Evolutionary conservation across 2,113 vertebrate genomes (phyloP).

Genomic region (Perccottus glenii): DNA sequence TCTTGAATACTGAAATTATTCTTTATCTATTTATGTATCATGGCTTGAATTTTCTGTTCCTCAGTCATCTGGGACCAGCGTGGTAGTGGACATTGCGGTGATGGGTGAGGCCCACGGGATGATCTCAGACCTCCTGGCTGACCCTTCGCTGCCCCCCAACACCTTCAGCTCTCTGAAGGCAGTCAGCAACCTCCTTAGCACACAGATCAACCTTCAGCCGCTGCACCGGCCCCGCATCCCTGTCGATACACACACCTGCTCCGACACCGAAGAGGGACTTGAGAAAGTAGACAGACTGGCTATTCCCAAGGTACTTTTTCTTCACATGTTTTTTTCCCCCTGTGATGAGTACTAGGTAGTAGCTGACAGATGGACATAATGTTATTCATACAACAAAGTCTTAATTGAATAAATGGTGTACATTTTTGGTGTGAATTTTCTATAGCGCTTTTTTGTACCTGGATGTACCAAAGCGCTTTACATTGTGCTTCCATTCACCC

Average conservation of each 20-base stretch:
- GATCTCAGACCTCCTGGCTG: constrained; percentile 94
- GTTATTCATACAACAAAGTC: no score
- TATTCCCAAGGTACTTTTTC: constrained; percentile 86
- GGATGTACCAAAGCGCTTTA: no score
- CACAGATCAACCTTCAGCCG: constrained; percentile 91
- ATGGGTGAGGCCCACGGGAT: constrained; percentile 98
- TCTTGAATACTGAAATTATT: background rate
- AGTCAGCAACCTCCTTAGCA: constrained; percentile 94
- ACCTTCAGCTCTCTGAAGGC: constrained; percentile 93
- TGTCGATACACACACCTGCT: constrained; percentile 86
- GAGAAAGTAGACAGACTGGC: constrained; percentile 89
- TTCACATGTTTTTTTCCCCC: background rate
- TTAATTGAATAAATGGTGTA: no score
- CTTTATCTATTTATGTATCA: background rate
- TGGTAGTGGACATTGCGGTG: constrained; percentile 93
- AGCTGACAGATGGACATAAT: background rate
- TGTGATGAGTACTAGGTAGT: background rate
- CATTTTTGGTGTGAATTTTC: no score
- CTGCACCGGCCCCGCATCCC: constrained; percentile 86
- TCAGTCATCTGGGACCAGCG: constrained; percentile 93
- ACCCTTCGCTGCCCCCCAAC: constrained; percentile 90
- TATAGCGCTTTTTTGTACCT: no score
- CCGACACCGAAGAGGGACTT: constrained; percentile 87
- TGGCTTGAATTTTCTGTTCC: constrained; percentile 13
- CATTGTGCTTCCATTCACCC: no score